Base-by-base conservation (phyloP, 2,113 vertebrate genomes). In the Crocuta crocuta region DNA sequence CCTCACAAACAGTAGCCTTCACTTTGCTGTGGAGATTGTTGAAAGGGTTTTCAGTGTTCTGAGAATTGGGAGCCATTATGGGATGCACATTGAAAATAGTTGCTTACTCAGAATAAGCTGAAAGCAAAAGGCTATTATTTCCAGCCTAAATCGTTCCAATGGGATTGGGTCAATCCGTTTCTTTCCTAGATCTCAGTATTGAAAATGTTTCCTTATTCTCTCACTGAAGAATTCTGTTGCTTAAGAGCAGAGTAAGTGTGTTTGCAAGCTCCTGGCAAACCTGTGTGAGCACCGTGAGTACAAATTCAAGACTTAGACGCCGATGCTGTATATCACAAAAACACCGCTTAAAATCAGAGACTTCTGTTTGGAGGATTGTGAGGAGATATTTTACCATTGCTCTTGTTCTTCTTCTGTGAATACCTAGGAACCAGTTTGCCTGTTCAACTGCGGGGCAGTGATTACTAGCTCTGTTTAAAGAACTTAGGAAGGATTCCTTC, bases 51-150 rank as follows among this genome's bases (percentile, higher is more conserved):
- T 92, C 92, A 83, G 82, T 93, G 82, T 89, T 92, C 83, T 84
- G 94, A 96, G 90, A 96, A 95, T 13, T 87, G 89, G 83, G 94
- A 98, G 63, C 86, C 86, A 74, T 96, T 87, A 95, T 28, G 82
- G 48, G 50, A 94, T 65, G 71, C 45, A 85, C 55, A 17, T 4
- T 82, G 80, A 93, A 97, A 97, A 97, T 33, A 95, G 80, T 78
- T 91, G 76, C 90, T 94, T 88, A 82, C 94, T 95, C 71, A 68
- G 76, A 96, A 89, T 68, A 86, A 96, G 43, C 68, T 96, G 70
- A 95, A 87, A 95, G 96, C n/a, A 58, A 88, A 94, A 61, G 55
- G 35, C 94, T 92, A 48, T 94, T 95, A 91, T 92, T 96, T 92
- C 87, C 50, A 71, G 5, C 53, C 73, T 97, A 95, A 95, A 92